Percentiles rank a stretch among this genome's conserved stretches.
phyloP scores from a whole-genome alignment of 2,113 vertebrate genomes.

The Megalops atlanticus region DNA sequence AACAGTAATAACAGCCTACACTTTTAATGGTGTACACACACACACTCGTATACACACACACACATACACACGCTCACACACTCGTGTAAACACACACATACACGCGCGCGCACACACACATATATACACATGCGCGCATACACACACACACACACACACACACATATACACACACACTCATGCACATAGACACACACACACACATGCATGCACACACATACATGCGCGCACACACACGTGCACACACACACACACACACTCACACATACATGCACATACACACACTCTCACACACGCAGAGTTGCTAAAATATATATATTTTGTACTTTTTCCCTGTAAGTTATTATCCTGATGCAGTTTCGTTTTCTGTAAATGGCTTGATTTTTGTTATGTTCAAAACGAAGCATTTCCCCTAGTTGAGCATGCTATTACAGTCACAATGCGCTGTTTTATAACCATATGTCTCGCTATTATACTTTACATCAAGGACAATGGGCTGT shows the following conservation, averaged over 20 bases:
- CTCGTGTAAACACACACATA: slow-evolving; percentile 32
- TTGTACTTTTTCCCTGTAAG: too few species aligned
- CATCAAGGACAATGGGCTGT: not conserved
- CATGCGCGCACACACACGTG: too few species aligned
- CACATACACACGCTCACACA: too few species aligned
- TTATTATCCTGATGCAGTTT: not conserved
- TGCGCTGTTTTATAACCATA: not conserved
- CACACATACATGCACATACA: too few species aligned
- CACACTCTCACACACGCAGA: too few species aligned
- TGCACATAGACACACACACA: not conserved
- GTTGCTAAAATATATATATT: too few species aligned
- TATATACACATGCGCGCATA: slow-evolving; percentile 25
- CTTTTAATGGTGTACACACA: not conserved
- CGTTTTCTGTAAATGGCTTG: not conserved
- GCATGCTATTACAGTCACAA: not conserved
- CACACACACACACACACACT: slow-evolving; percentile 3
- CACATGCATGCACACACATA: too few species aligned
- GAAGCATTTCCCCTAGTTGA: not conserved
- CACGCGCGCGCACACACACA: too few species aligned
- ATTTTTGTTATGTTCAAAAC: slow-evolving; percentile 9
- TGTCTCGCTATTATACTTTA: not conserved
- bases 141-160: too few species aligned
- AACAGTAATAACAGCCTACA: slow-evolving; percentile 2
- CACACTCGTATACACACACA: not conserved
- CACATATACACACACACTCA: slow-evolving; percentile 31